Base-by-base conservation (phyloP, 2,888 invertebrate genomes). In the Drosophila multiciliata region DNA sequence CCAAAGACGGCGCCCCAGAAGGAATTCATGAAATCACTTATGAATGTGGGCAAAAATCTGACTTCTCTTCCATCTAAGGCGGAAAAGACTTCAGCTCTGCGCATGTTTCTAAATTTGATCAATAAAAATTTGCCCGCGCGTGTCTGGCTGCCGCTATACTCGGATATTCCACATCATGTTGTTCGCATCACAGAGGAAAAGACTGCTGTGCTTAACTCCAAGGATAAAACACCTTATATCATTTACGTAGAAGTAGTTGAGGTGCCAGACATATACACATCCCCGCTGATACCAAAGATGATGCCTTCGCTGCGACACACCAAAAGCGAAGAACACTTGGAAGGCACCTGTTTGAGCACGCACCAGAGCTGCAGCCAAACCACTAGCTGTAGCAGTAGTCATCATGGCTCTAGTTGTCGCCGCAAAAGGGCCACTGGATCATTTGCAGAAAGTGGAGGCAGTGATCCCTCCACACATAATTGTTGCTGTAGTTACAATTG, bases 141-240 rank as follows among this genome's bases (percentile, higher is more conserved):
- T 69, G 99, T 99, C 73, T 99, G 99, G 99, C 94, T 99, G 85
- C 99, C 99, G 17, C 94, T 99, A 54, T 96, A 98, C 93, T 96
- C 96, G 82, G 94, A 95, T 83, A 94, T 94, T 87, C 96, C 97
- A 59, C 99, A 99, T 94, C 97, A 98, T 92, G 97, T 99, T 87
- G 96, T 99, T 57, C 95, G 99, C 93, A 98, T 99, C 94, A 99
- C 99, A 50, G 98, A 98, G 70, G 98, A 98, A 91, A 98, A 98
- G 79, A 98, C 99, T 73, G 99, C 99, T 60, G 99, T 99, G 63
- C 96, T 99, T 79, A 99, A 99, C 93, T 99, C 99, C 83, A 99
- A 99, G 87, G 93, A 93, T 76, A 93, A 93, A 73, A 99, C 99
- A 57, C 99, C 99, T 0, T 99, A 98, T 94, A 97, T 99, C 91